Percentiles rank a stretch among this genome's conserved stretches.
These are phyloP conservation scores for Platycnemis pennipes DNA, from an alignment of 2,888 invertebrate genomes.

Conservation along the genomic window DNA sequence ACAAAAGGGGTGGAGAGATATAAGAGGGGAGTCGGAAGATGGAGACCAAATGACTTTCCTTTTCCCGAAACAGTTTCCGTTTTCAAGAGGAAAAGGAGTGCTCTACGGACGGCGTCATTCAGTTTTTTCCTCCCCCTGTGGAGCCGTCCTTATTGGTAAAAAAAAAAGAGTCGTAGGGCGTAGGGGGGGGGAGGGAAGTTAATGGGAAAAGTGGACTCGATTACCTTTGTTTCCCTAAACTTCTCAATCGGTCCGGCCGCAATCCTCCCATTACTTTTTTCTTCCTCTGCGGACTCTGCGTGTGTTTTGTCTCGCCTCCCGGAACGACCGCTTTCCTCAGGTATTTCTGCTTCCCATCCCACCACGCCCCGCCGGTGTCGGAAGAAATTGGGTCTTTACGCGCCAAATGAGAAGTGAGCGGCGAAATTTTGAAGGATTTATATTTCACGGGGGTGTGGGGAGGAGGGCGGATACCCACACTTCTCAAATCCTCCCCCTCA, in stretches of 20 bases:
- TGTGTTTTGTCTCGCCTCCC: neutral
- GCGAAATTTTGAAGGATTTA: neutral
- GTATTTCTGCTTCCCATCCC: neutral
- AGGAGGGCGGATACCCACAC: neutral
- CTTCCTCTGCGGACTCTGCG: neutral
- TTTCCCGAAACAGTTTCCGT: neutral
- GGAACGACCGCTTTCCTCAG: neutral
- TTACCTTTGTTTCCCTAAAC: slow-evolving; percentile 1
- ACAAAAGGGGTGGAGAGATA: neutral
- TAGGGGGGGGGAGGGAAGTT: neutral
- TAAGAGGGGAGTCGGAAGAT: neutral
- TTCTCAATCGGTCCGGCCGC: neutral
- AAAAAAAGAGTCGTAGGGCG: too few species aligned
- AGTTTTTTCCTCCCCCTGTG: slow-evolving; percentile 8
- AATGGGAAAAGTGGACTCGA: neutral
- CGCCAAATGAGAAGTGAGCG: neutral
- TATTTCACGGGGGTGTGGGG: neutral
- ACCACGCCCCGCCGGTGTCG: neutral
- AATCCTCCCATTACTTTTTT: neutral
- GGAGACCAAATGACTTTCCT: neutral
- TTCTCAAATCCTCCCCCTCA: neutral
- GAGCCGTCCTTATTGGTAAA: neutral
- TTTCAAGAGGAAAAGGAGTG: neutral
- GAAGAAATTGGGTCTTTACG: neutral
- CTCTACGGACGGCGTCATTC: neutral